Conservation (phyloP, 2,113 vertebrate genomes). For the Porphyrio hochstetteri region DNA sequence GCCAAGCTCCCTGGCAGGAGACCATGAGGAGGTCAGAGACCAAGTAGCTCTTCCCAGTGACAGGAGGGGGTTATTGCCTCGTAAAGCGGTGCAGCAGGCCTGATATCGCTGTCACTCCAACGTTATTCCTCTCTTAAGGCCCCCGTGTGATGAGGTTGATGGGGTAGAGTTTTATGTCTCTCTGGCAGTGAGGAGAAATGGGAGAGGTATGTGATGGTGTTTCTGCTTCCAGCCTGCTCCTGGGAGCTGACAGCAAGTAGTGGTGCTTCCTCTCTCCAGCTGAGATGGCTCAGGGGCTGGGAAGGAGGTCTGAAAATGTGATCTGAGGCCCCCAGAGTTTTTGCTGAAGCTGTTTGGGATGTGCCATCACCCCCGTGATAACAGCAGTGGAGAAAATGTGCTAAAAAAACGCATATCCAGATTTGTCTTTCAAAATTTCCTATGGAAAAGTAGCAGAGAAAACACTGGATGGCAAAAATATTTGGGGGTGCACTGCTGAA, state of each 20-base stretch:
- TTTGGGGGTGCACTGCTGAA: neutral
- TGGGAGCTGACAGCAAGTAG: neutral
- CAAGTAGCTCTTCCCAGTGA: neutral
- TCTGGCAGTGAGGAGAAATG: neutral
- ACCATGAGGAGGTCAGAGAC: neutral
- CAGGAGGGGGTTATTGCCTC: neutral
- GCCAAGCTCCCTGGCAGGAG: neutral
- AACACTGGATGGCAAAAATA: neutral
- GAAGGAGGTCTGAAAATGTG: neutral
- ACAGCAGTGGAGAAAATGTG: neutral
- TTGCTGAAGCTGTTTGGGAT: neutral
- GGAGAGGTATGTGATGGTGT: rapidly evolving
- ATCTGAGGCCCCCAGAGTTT: neutral
- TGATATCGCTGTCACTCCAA: rapidly evolving
- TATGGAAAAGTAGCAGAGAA: neutral
- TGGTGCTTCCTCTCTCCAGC: neutral
- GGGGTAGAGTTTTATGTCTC: neutral
- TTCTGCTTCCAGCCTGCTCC: neutral
- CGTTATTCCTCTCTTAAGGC: neutral
- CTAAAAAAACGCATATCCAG: neutral
- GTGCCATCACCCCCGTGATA: neutral
- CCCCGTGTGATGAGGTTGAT: neutral
- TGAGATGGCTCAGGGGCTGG: neutral
- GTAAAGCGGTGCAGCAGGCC: neutral
- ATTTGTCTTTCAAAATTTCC: neutral